Evolutionary conservation across 2,888 invertebrate genomes (phyloP), one percentile per base, ranked within the genome.

Genomic region (Icerya purchasi): DNA sequence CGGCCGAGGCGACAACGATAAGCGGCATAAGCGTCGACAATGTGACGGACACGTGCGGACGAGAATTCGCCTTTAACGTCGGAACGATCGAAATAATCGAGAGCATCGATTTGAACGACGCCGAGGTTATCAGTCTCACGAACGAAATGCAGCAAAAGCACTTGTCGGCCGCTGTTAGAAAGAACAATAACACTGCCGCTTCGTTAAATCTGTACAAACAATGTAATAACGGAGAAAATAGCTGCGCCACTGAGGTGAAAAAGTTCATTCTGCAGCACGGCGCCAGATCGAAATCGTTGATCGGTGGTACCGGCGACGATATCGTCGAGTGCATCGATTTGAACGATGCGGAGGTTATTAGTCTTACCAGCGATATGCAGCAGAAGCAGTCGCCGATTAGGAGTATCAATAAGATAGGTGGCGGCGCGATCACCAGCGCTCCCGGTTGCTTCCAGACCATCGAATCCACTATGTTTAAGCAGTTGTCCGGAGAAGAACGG

Each of bases 321-420:
- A 14, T 36, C 5, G 36, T 36, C 5, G 14, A 8, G 8, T 5
- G 5, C 5, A 36, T 14, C 14, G 36, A 36, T 14, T 5, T 8
- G 8, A 14, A 14, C 36, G 36, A 36, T 36, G 36, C 36, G 8
- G 36, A 36, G 14, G 36, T 36, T 5, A 36, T 36, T 36, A 36
- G 36, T 36, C 14, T 36, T 8, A 14, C 8, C 14, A 36, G 36
- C 36, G 36, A 36, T 14, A 14, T 8, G 5, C 8, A 8, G 36
- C 5, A 36, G 14, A 36, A 36, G 8, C 8, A 36, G 8, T 36
- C 36, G 36, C 14, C 36, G 8, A 14, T 8, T 5, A 36, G 14
- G 36, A 8, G 5, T 8, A 36, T 64, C 3, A 62, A 65, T 56
- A 64, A 64, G 60, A 62, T 59, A 8, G 55, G 58, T 62, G 22